Percentiles rank a stretch among this genome's conserved stretches.
These are phyloP conservation scores for Lasius platythorax DNA, from an alignment of 2,888 invertebrate genomes.

Conservation along the genomic window DNA sequence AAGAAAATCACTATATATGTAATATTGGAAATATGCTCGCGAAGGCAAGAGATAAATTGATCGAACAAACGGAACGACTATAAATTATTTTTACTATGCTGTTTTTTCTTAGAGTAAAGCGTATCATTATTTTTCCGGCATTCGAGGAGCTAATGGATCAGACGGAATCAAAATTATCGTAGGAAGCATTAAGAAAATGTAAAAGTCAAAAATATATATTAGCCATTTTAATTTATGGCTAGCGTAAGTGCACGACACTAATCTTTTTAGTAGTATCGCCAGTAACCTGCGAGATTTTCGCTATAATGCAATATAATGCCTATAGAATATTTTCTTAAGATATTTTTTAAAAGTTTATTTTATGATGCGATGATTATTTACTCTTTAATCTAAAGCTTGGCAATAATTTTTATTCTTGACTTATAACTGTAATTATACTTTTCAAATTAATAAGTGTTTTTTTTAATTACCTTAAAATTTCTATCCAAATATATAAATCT, in stretches of 20 bases:
- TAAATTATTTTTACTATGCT: conserved; percentile 11
- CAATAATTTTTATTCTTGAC: not conserved
- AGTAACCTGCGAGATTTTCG: conserved; percentile 29
- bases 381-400: not conserved
- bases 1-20: conserved; percentile 7
- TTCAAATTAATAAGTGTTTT: not conserved
- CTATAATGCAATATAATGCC: conserved; percentile 10
- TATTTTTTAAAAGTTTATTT: conserved; percentile 1
- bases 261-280: conserved; percentile 31
- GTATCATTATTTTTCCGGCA: conserved; percentile 51
- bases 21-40: not conserved
- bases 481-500: not conserved
- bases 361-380: not conserved
- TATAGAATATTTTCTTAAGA: conserved; percentile 5
- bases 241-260: conserved; percentile 22
- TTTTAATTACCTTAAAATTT: not conserved
- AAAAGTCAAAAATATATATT: conserved; percentile 54
- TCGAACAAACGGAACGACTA: not conserved
- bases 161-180: conserved; percentile 57
- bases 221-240: conserved; percentile 51
- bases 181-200: conserved; percentile 57
- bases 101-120: conserved; percentile 16
- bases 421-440: not conserved
- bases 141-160: conserved; percentile 62
- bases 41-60: conserved; percentile 12